Base-by-base conservation (phyloP, 2,888 invertebrate species). In the Zaprionus bogoriensis region DNA sequence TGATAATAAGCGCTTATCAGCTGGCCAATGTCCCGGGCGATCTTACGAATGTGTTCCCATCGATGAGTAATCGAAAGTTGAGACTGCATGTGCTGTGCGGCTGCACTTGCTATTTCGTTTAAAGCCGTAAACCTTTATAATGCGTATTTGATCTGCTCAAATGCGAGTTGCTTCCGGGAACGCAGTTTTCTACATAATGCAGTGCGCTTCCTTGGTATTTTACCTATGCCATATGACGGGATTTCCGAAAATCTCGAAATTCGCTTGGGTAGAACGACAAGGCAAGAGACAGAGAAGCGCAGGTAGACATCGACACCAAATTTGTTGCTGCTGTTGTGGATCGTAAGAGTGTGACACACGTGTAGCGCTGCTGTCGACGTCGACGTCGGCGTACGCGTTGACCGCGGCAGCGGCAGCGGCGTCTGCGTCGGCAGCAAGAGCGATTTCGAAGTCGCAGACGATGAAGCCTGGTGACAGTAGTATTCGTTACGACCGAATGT, bases 401-500 rank as follows among this genome's bases (percentile, higher is more conserved):
- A 14, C 36, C 9, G 3, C 20, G 28, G 4, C 50, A 23, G n/a
- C 42, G 27, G 22, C 27, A 19, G 25, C 50, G 36, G 27, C 53
- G 36, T n/a, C 14, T 30, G 20, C 47, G 32, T 22, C 19, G 41
- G 6, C 30, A 12, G 12, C 19, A 42, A 4, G n/a, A 10, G 44
- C 12, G 41, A 12, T 20, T 0, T 4, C 22, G 41, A 7, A 14
- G n/a, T 12, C 47, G 44, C 22, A 22, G 14, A n/a, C 39, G 20
- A 5, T 36, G 28, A 32, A 27, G 30, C 20, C 23, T n/a, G 6
- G 28, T 52, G 53, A 64, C 67, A 85, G 74, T 80, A 67, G 54
- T 61, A 57, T 85, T 76, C 63, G 59, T 62, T 64, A 66, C 86
- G 72, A 84, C 75, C 61, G 74, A 69, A 63, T 59, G 81, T 86